A percentile compares a stretch with the other conserved stretches of the same genome.
Conservation (phyloP, 2,888 invertebrate genomes). For the Tenthredo distinguenda region DNA sequence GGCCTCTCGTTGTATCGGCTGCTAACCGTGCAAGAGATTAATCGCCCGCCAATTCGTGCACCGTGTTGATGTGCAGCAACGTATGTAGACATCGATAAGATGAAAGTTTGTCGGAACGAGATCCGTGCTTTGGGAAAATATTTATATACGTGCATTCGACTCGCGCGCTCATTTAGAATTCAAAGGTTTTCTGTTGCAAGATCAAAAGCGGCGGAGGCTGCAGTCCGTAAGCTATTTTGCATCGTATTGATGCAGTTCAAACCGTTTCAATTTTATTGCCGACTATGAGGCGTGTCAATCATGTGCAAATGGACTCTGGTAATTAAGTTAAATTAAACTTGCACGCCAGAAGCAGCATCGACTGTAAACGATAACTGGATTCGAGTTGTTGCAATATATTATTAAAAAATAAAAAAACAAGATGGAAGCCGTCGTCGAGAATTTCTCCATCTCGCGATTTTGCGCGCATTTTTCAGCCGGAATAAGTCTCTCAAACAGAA, state of each 20-base stretch:
- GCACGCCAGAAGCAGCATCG: not conserved
- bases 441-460: not conserved
- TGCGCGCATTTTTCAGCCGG: not conserved
- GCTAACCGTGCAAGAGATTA: not conserved
- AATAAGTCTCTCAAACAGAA: not conserved
- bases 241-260: not conserved
- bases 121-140: slow-evolving; percentile 26
- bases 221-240: not conserved
- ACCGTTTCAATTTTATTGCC: slow-evolving; percentile 40
- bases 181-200: slow-evolving; percentile 7
- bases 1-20: not conserved
- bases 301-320: not conserved
- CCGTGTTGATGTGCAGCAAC: not conserved
- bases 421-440: not conserved
- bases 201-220: slow-evolving; percentile 12
- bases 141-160: slow-evolving; percentile 14
- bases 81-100: slow-evolving; percentile 29
- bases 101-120: slow-evolving; percentile 15
- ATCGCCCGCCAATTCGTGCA: not conserved
- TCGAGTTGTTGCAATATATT: not conserved
- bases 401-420: not conserved
- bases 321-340: not conserved
- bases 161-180: slow-evolving; percentile 29
- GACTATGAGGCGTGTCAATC: not conserved
- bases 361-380: not conserved